phyloP scores from a whole-genome alignment of 2,797 vertebrate species.

The Siniperca obscura region DNA sequence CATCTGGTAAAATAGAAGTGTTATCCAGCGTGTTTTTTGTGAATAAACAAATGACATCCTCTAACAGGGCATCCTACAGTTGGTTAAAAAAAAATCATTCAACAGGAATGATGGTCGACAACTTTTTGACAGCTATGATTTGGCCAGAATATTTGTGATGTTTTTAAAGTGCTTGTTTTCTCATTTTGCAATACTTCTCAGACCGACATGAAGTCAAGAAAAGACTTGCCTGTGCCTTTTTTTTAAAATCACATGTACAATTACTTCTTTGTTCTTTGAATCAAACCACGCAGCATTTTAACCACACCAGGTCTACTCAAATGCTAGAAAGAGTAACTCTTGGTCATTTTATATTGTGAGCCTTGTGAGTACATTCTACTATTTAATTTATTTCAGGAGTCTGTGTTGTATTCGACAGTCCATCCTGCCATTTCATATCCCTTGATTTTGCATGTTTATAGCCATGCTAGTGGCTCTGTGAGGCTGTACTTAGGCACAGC shows the following conservation, averaged over 20 bases:
- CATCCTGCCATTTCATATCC: not conserved
- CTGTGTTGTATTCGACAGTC: not conserved
- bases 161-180: not conserved
- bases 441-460: not conserved
- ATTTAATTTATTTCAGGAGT: not conserved
- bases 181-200: not conserved
- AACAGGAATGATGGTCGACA: not conserved
- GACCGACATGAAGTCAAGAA: not conserved
- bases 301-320: not conserved
- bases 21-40: not conserved
- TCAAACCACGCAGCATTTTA: not conserved
- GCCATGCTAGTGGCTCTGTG: not conserved
- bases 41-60: conserved; percentile 5
- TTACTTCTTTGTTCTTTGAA: not conserved
- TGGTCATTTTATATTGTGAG: not conserved
- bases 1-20: not conserved
- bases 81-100: not conserved
- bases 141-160: not conserved
- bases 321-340: not conserved
- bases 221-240: not conserved
- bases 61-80: not conserved
- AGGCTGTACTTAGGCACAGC: too few relatives aligned
- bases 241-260: not conserved
- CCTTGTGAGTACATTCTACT: not conserved
- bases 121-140: not conserved